Evolutionary conservation across 2,888 invertebrate genomes (phyloP).

Genomic region (Acanthosoma haemorrhoidale): DNA sequence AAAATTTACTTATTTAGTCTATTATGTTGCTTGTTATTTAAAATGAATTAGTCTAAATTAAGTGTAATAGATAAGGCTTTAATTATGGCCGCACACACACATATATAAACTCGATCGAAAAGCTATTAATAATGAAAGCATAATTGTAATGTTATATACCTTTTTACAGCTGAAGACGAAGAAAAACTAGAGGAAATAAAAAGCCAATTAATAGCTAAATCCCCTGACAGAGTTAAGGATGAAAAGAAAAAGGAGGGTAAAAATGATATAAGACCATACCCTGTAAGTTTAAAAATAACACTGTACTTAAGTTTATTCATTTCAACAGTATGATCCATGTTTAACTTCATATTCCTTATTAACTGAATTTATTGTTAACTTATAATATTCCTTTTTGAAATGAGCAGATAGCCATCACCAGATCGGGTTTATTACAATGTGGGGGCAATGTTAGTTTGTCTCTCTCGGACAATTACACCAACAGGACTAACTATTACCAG

Average conservation of each 20-base stretch:
- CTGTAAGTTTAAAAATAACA: conserved; percentile 1
- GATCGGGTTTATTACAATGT: not conserved
- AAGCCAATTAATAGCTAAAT: not conserved
- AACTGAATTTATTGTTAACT: no score
- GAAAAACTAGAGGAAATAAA: not conserved
- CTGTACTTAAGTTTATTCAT: no score
- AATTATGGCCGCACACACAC: not conserved
- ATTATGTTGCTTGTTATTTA: no score
- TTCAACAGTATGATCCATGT: no score
- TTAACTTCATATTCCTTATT: no score
- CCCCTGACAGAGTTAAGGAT: not conserved
- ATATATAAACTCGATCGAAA: not conserved
- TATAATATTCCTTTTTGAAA: no score
- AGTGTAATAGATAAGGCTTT: not conserved
- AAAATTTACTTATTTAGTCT: no score
- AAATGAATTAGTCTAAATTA: no score
- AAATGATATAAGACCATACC: not conserved
- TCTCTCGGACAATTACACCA: not conserved
- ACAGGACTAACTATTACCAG: not conserved
- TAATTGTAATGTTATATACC: not conserved
- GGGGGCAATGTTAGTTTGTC: not conserved
- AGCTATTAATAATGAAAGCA: not conserved
- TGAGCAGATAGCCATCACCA: not conserved
- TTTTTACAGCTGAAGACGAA: not conserved
- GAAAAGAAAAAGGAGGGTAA: not conserved